Evolutionary conservation across 2,888 invertebrate species (phyloP), one percentile per base, ranked within the genome.

Genomic region (Automeris io): DNA sequence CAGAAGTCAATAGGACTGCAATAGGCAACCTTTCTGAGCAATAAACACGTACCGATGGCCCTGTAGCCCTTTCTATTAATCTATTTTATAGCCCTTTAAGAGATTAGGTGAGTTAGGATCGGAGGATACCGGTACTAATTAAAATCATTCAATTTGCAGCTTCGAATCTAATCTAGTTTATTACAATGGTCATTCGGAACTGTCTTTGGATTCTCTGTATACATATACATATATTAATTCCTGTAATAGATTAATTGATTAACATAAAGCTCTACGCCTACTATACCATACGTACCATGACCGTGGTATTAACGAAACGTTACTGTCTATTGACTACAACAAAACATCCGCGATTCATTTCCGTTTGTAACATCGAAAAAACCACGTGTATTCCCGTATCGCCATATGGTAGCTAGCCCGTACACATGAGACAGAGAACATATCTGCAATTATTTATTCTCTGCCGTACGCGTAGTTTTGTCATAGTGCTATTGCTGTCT

Each of bases 11-110:
- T 55, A 49, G 51, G 56, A 46, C 46, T 48, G 47, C 49, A 49
- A 51, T 59, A 65, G 58, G 58, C 58, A 61, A 47, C 70, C 70
- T 70, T 54, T 40, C 67, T 70, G 71, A 57, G 65, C 61, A 63
- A 70, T 75, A 74, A 77, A 75, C 70, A 71, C 63, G 58, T 68
- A 56, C 62, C 69, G 66, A 71, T 73, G 69, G 63, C 65, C 69
- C 54, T 52, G 54, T 62, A 56, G 68, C 59, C 69, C 70, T 65
- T 68, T 62, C 68, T 66, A 76, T 77, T 72, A 75, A 77, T 77
- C 76, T 74, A 68, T 66, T 70, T 74, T 74, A 77, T 74, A 69
- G 63, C 73, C 74, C 31, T 35, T 41, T 31, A 25, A 41, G 35
- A 37, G 35, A 41, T 41, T 38, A 36, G 32, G 40, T 35, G 21